A percentile compares a stretch with the other conserved stretches of the same genome.
phyloP scores from a whole-genome alignment of 2,113 vertebrate genomes.

The Phodopus roborovskii region DNA sequence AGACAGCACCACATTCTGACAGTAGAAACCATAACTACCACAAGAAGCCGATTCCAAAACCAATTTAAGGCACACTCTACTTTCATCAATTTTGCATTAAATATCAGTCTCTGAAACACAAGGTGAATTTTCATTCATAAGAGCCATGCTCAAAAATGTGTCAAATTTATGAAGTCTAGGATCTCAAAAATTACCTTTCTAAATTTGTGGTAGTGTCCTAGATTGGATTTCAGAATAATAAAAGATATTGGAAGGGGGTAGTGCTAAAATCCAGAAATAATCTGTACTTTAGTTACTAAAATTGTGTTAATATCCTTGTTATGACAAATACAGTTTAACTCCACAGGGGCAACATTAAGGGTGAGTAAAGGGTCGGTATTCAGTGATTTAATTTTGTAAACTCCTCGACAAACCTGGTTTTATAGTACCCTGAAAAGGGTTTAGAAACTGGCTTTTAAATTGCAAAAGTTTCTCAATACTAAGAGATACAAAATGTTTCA shows the following conservation, averaged over 20 bases:
- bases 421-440: neutral
- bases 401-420: neutral
- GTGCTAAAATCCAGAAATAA: neutral
- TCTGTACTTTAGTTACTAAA: neutral
- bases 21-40: neutral
- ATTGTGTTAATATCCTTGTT: neutral
- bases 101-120: neutral
- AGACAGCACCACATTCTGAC: neutral
- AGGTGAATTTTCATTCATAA: neutral
- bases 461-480: neutral
- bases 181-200: neutral
- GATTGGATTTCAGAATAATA: neutral
- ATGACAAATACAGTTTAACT: neutral
- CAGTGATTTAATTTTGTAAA: neutral
- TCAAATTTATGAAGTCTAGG: neutral
- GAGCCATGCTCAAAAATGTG: neutral
- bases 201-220: neutral
- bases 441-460: neutral
- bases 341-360: neutral
- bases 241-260: neutral
- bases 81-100: neutral
- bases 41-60: neutral
- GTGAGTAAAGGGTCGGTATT: neutral
- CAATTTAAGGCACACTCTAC: neutral
- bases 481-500: neutral